These are phyloP conservation scores for Plotosus lineatus DNA, from an alignment of 2,113 vertebrate species.

Conservation along the genomic window DNA sequence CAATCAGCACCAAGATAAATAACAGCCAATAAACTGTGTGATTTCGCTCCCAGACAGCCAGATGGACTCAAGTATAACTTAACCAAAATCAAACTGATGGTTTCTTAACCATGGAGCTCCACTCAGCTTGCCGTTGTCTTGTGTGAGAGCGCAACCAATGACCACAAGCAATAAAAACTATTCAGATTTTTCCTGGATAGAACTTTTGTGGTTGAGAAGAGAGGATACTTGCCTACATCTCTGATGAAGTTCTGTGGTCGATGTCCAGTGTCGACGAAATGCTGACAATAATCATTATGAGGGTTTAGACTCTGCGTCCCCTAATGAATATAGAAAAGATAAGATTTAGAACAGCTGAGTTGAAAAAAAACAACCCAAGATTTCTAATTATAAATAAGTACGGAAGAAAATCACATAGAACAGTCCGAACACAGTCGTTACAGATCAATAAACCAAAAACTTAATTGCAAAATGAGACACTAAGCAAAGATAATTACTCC, in stretches of 20 bases:
- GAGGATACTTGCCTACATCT: slow-evolving; percentile 86
- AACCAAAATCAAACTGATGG: too few relatives aligned
- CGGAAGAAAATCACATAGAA: neutral
- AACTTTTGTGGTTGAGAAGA: neutral
- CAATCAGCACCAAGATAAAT: too few relatives aligned
- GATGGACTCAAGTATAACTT: too few relatives aligned
- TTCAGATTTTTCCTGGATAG: too few relatives aligned
- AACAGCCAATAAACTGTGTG: too few relatives aligned
- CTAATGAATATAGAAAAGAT: slow-evolving; percentile 62
- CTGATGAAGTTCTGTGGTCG: slow-evolving; percentile 98
- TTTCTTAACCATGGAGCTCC: too few relatives aligned
- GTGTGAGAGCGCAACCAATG: too few relatives aligned
- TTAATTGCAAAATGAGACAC: neutral
- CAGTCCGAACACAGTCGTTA: too few relatives aligned
- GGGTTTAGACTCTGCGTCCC: slow-evolving; percentile 97
- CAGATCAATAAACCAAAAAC: neutral
- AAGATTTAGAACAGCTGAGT: neutral
- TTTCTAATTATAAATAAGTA: neutral
- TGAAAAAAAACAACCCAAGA: neutral
- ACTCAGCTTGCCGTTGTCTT: too few relatives aligned
- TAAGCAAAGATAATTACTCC: neutral
- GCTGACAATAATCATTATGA: slow-evolving; percentile 99
- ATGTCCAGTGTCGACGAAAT: slow-evolving; percentile 97
- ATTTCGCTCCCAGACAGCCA: too few relatives aligned
- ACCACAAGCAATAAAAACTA: too few relatives aligned